Evolutionary conservation across 2,797 vertebrate genomes (phyloP), one percentile per base, ranked within the genome.

Genomic region (Eleutherodactylus coqui): DNA sequence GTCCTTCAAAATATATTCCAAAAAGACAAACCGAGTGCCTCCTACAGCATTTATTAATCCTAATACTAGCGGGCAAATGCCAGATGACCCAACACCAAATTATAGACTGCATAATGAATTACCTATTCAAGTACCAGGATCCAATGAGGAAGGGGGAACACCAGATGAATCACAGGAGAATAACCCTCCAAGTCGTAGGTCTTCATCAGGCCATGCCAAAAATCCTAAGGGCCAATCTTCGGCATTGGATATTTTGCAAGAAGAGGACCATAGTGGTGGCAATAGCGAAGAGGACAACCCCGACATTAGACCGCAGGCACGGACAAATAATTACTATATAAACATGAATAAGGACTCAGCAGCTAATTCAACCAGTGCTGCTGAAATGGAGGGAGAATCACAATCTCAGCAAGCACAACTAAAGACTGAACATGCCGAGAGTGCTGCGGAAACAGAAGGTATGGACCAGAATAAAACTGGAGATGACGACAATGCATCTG

Each of bases 41-140:
- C 79, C 84, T 29, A 58, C 77, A 38, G n/a, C 45, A 11, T 76
- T 84, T 24, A 49, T 24, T 8, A 85, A 79, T 51, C 70, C 86
- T 29, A 75, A 85, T 32, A 29, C 69, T 14, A 84, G 86, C 49
- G 86, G 86, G 4, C 49, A 49, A 29, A 32, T 29, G 14, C 58
- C 82, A 24, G 34, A 13, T n/a, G 29, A 41, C 24, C 64, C 62
- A 17, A 24, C 47, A 53, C 36, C 77, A 36, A 1, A 0, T 24
- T 87, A 87, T 49, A 84, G 77, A 21, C 24, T 81, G 19, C 82
- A 87, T 34, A 87, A 45, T 70, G 82, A 87, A 58, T 75, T 75
- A 76, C 70, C 81, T 45, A 32, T 36, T 43, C 38, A 29, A 17
- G 16, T 38, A 84, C 49, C 49, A 58, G 58, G 34, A 29, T n/a